Base-by-base conservation (phyloP, 1,140 invertebrate species). In the Phthorimaea operculella region DNA sequence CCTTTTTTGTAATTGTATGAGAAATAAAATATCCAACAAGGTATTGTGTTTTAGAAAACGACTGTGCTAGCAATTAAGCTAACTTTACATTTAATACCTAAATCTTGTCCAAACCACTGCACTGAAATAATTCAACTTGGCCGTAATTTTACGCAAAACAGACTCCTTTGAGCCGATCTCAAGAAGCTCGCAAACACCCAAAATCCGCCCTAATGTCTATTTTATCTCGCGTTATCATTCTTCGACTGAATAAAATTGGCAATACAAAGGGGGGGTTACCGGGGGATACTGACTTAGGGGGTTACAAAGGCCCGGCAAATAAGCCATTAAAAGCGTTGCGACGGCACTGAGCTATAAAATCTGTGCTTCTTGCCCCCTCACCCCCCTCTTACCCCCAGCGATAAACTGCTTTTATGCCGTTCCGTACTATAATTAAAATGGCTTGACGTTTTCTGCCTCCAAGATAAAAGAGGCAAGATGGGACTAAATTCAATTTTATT, bases 281-380 rank as follows among this genome's bases (percentile, higher is more conserved):
- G 75, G 74, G 76, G 77, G 21, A 28, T 28, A 28, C 21, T 28
- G 21, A 28, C 21, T 28, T 28, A 28, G 52, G 65, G 58, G 48
- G 66, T 62, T 58, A 60, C 75, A 76, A 76, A 76, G 76, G 77
- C 79, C 73, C 66, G 67, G 72, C 76, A 83, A 82, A 79, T 82
- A 82, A 83, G 76, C 79, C 76, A 83, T 83, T 80, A 83, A 79
- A 77, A 80, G 74, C 76, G 74, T 73, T 74, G 78, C 70, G 76
- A 79, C 74, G 72, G 68, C 65, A 70, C 67, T 68, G 60, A 67
- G 73, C 79, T 80, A 83, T 83, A 80, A 82, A 82, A 80, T 82
- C 79, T 82, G 65, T 77, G 79, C 76, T 82, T 77, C 79, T 82
- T 82, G 65, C 73, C 73, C 69, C 74, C 70, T 49, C 47, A 18